These are phyloP conservation scores for Chrysemys picta DNA, from an alignment of 2,113 vertebrate species.

Conservation along the genomic window DNA sequence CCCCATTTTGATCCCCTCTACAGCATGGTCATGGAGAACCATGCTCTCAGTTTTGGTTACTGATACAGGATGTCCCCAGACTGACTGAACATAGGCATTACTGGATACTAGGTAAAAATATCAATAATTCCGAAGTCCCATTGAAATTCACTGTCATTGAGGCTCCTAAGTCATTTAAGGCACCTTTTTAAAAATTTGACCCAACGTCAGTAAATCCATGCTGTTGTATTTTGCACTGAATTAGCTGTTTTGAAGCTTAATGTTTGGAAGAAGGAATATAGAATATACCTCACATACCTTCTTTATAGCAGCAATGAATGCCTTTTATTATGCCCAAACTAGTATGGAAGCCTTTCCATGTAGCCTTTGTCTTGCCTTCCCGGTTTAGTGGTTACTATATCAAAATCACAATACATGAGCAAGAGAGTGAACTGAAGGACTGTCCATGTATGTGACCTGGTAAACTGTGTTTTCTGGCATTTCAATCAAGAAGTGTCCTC, in stretches of 20 bases:
- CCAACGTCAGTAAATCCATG: not conserved
- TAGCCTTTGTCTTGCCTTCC: not conserved
- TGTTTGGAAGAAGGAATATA: not conserved
- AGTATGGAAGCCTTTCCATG: not conserved
- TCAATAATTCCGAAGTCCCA: not conserved
- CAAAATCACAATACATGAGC: not conserved
- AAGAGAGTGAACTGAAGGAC: not conserved
- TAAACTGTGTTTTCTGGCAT: not conserved
- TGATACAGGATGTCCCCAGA: not conserved
- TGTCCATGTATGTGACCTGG: not conserved
- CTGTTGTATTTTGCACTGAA: not conserved
- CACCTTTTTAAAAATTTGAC: not conserved
- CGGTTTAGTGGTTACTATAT: not conserved
- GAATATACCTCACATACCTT: not conserved
- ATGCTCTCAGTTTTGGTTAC: rapidly evolving
- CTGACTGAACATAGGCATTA: not conserved
- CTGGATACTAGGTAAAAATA: not conserved
- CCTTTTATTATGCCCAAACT: not conserved
- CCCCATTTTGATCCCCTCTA: not conserved
- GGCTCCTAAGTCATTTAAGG: no score
- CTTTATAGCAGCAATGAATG: not conserved
- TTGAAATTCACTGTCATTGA: not conserved
- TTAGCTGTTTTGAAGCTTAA: not conserved
- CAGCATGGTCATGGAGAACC: not conserved
- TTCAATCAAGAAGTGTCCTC: slow-evolving; percentile 53